These are phyloP conservation scores for Philereme transversata DNA, from an alignment of 2,888 invertebrate species.

Conservation along the genomic window DNA sequence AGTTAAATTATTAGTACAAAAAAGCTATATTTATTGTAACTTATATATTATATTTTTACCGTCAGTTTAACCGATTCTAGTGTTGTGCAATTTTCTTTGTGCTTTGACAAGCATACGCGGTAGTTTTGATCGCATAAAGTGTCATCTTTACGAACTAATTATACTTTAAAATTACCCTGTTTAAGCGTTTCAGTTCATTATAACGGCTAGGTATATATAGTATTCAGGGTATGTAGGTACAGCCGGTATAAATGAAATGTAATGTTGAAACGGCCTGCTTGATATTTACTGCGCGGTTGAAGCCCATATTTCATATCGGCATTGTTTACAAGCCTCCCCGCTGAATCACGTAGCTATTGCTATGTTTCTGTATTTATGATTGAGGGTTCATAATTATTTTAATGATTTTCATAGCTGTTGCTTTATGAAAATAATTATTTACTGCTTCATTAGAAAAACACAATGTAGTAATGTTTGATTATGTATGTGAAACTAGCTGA, in stretches of 20 bases:
- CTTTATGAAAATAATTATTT: background rate
- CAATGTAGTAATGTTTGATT: no score
- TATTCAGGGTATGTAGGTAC: slow-evolving; percentile 14
- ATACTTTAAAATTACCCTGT: slow-evolving; percentile 5
- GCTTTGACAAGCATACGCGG: slow-evolving; percentile 5
- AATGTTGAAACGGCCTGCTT: slow-evolving; percentile 50
- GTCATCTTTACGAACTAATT: background rate
- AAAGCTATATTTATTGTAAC: no score
- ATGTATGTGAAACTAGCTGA: no score
- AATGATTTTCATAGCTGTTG: slow-evolving; percentile 13
- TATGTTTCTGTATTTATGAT: slow-evolving; percentile 24
- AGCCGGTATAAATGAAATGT: slow-evolving; percentile 37
- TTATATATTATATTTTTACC: no score
- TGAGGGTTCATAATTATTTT: slow-evolving; percentile 21
- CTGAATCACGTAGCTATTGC: slow-evolving; percentile 52
- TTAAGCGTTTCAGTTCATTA: slow-evolving; percentile 3
- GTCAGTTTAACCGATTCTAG: no score
- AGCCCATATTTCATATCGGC: slow-evolving; percentile 62
- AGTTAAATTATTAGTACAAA: no score
- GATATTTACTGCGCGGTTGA: slow-evolving; percentile 57
- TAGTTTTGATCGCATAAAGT: background rate
- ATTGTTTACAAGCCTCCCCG: slow-evolving; percentile 60
- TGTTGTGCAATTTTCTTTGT: background rate
- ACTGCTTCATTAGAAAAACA: no score
- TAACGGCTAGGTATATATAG: slow-evolving; percentile 10